Conservation (phyloP, 2,113 vertebrate species). For the Tachycineta bicolor region DNA sequence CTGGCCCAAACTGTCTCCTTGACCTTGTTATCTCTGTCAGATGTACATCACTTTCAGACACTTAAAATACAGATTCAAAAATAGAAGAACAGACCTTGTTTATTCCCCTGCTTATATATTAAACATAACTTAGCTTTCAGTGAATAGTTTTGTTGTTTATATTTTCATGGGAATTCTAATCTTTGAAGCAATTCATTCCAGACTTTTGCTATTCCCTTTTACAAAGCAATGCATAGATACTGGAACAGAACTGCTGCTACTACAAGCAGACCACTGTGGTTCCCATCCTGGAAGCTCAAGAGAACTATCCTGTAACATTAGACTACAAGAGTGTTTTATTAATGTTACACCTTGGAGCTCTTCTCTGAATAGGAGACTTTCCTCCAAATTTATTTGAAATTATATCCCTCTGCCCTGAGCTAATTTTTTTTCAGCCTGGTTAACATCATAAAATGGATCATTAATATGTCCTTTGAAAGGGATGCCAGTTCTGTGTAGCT, state of each 20-base stretch:
- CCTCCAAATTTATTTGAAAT: neutral
- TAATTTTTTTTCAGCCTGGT: conserved; percentile 15
- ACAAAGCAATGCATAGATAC: neutral
- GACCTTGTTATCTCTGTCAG: neutral
- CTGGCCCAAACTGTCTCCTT: neutral
- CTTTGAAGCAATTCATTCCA: conserved; percentile 27
- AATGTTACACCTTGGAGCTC: conserved; percentile 12
- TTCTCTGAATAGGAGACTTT: conserved; percentile 26
- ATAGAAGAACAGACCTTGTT: conserved; percentile 30
- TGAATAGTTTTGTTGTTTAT: conserved; percentile 47
- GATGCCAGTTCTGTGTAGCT: neutral
- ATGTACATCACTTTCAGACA: neutral
- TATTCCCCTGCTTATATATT: conserved; percentile 51
- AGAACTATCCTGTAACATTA: conserved; percentile 12
- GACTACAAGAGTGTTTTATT: conserved; percentile 18
- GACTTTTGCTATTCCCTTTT: neutral
- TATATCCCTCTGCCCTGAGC: neutral
- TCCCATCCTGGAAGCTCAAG: neutral
- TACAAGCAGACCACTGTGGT: neutral
- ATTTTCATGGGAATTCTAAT: conserved; percentile 45
- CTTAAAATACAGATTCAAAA: conserved; percentile 22
- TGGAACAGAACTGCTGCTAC: neutral
- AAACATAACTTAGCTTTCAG: conserved; percentile 35
- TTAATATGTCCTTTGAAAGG: conserved; percentile 39
- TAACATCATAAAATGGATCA: conserved; percentile 27